These are phyloP conservation scores for Scotopteryx bipunctaria DNA, from an alignment of 2,888 invertebrate species.

Conservation along the genomic window DNA sequence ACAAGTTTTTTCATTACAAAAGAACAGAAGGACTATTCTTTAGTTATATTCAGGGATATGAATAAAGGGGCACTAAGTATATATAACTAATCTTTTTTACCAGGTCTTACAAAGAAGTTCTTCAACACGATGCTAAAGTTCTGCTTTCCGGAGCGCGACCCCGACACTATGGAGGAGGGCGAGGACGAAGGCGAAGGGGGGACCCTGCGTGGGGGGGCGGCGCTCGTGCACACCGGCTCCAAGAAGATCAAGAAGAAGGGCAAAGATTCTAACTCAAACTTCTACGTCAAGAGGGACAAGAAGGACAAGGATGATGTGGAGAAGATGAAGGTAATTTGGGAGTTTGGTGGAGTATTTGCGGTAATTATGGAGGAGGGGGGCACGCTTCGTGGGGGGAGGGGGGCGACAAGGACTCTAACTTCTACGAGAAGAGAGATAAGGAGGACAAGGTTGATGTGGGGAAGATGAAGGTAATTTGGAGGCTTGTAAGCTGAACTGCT, in stretches of 20 bases:
- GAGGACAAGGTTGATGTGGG: conserved; percentile 97
- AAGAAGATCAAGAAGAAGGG: conserved; percentile 81
- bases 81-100: too few species aligned
- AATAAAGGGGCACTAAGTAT: too few species aligned
- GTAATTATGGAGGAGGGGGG: too few species aligned
- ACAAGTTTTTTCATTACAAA: too few species aligned
- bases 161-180: conserved; percentile 90
- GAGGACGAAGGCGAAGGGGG: conserved; percentile 75
- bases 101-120: conserved; percentile 96
- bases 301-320: conserved; percentile 97
- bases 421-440: conserved; percentile 93
- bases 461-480: conserved; percentile 94
- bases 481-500: too few species aligned
- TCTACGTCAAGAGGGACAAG: conserved; percentile 93
- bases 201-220: conserved; percentile 65
- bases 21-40: too few species aligned
- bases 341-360: too few species aligned
- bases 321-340: conserved; percentile 94
- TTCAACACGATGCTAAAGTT: conserved; percentile 98
- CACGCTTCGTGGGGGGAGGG: too few species aligned
- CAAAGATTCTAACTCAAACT: conserved; percentile 92
- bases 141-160: conserved; percentile 97
- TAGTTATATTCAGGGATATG: too few species aligned
- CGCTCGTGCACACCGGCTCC: conserved; percentile 73
- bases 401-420: too few species aligned